Conservation (phyloP, 2,797 vertebrate species). For the Loris lydekkerianus region DNA sequence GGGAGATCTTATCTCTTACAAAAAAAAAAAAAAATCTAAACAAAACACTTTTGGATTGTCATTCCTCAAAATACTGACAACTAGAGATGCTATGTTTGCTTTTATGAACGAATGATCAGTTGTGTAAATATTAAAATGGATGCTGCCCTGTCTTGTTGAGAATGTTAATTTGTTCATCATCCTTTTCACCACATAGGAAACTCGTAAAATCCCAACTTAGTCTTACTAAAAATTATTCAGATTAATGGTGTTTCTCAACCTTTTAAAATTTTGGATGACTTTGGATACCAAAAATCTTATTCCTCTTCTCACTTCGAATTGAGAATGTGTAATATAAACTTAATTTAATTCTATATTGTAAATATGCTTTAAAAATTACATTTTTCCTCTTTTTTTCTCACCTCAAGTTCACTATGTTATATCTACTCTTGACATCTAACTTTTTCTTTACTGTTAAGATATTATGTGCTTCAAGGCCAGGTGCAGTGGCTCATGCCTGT, state of each 20-base stretch:
- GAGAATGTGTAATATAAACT: constrained; percentile 39
- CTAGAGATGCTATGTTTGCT: neutral
- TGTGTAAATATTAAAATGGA: constrained; percentile 25
- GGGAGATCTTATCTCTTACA: neutral
- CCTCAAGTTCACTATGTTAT: neutral
- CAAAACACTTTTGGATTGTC: neutral
- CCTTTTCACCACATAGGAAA: neutral
- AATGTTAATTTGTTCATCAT: constrained; percentile 18
- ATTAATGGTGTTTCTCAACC: constrained; percentile 2
- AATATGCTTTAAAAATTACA: constrained; percentile 40
- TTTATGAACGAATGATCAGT: neutral
- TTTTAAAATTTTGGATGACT: constrained; percentile 36
- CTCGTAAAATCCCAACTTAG: neutral
- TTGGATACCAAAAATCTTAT: constrained; percentile 36
- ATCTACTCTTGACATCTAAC: constrained; percentile 19
- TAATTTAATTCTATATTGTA: constrained; percentile 19
- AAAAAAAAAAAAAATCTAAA: neutral
- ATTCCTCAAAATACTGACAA: neutral
- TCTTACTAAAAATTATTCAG: constrained; percentile 11
- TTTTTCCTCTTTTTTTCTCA: neutral
- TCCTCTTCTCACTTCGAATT: constrained; percentile 5
- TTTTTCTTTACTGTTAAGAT: constrained; percentile 20
- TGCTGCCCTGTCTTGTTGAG: neutral
- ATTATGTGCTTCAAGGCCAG: neutral
- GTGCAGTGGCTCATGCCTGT: too few relatives aligned